Conservation (phyloP, 2,797 vertebrate genomes). For the Heteromormyrus szaboi region DNA sequence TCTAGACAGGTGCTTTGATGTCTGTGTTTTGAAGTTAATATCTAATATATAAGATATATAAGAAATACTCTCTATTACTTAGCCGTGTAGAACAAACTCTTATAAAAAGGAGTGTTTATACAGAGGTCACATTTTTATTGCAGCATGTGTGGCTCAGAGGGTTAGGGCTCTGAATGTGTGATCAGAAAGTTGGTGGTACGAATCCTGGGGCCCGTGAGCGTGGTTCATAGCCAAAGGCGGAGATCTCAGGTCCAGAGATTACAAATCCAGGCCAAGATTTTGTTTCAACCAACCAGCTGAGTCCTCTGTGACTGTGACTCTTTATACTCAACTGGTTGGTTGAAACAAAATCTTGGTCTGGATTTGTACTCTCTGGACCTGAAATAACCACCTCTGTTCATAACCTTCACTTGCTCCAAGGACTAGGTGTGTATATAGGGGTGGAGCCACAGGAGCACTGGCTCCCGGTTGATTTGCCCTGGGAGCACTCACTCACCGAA, state of each 20-base stretch:
- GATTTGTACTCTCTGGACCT: neutral
- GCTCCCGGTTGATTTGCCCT: neutral
- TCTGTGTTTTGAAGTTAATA: neutral
- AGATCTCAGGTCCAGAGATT: neutral
- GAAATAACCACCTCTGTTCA: neutral
- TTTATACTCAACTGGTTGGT: neutral
- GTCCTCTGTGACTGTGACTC: neutral
- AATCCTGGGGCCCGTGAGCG: neutral
- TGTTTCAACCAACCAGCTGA: neutral
- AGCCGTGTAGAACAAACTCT: neutral
- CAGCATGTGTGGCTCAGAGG: neutral
- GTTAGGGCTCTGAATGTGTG: neutral
- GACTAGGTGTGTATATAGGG: neutral
- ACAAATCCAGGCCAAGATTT: neutral
- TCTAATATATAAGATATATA: neutral
- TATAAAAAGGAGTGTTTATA: neutral
- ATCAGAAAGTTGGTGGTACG: neutral
- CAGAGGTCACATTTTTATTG: neutral
- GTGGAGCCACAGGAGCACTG: neutral
- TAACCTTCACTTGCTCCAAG: neutral
- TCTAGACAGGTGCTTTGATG: neutral
- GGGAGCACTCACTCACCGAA: neutral
- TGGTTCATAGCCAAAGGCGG: neutral
- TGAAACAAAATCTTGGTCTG: neutral
- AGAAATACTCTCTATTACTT: neutral